A percentile compares a stretch with the other conserved stretches of the same genome.
Conservation (phyloP, 1,140 invertebrate species). For the Dysdera silvatica region DNA sequence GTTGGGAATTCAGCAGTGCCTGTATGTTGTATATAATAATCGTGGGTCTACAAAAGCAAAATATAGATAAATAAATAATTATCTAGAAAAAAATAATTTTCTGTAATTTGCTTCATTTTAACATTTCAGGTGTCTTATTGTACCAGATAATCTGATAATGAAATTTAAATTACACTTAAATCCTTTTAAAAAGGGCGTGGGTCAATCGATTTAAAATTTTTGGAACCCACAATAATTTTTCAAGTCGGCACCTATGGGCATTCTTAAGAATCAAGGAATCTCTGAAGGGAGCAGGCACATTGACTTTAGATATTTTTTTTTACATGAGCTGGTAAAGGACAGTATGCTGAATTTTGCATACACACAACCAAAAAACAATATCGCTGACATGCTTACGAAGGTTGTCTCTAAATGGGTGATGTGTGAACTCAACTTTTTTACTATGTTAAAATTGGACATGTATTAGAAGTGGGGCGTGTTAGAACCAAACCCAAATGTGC, state of each 20-base stretch:
- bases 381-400: slow-evolving; percentile 27
- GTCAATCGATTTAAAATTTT: slow-evolving; percentile 42
- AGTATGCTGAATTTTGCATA: background rate
- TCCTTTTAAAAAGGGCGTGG: slow-evolving; percentile 44
- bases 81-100: too few species aligned
- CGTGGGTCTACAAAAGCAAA: too few species aligned
- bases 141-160: too few species aligned
- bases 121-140: slow-evolving; percentile 45
- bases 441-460: too few species aligned
- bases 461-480: too few species aligned
- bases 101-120: slow-evolving; percentile 46
- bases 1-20: too few species aligned
- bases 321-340: slow-evolving; percentile 36
- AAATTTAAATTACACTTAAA: too few species aligned
- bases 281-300: slow-evolving; percentile 44
- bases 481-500: too few species aligned
- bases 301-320: slow-evolving; percentile 40
- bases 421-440: too few species aligned
- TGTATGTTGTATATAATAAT: too few species aligned
- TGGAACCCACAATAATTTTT: slow-evolving; percentile 15
- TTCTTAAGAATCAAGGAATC: slow-evolving; percentile 41
- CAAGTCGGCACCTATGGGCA: slow-evolving; percentile 33
- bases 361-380: background rate
- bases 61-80: too few species aligned
- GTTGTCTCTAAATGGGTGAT: background rate